phyloP scores from a whole-genome alignment of 2,113 vertebrate genomes.

The Prochilodus magdalenae region DNA sequence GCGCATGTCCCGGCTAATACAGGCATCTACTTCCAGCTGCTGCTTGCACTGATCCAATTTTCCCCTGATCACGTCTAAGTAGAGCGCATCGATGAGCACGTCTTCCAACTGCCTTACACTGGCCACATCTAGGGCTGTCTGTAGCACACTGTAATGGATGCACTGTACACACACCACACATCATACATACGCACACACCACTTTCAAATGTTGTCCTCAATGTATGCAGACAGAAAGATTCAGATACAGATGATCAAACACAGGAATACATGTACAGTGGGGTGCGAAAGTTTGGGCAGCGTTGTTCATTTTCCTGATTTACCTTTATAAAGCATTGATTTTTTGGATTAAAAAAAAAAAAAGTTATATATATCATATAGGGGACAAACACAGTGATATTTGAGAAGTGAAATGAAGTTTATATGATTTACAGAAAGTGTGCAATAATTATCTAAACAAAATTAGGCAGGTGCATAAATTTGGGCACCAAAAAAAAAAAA shows the following conservation, averaged over 20 bases:
- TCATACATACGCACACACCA: background rate
- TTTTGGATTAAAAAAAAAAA: too few species aligned
- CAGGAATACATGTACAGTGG: too few species aligned
- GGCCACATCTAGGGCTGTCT: conserved; percentile 83
- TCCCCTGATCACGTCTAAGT: conserved; percentile 85
- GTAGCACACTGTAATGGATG: conserved; percentile 85
- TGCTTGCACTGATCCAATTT: conserved; percentile 86
- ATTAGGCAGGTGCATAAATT: too few species aligned
- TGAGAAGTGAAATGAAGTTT: too few species aligned
- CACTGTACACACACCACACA: conserved; percentile 70
- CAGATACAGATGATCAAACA: background rate
- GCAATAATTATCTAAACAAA: too few species aligned
- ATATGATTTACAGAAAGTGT: too few species aligned
- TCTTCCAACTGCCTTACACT: conserved; percentile 85
- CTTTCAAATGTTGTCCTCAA: background rate
- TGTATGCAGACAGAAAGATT: background rate
- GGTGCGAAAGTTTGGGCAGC: too few species aligned
- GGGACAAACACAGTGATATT: too few species aligned
- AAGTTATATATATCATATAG: too few species aligned
- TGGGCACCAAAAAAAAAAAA: too few species aligned
- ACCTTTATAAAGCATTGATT: too few species aligned
- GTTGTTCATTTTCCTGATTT: too few species aligned
- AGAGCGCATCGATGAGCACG: conserved; percentile 85
- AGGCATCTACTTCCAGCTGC: conserved; percentile 84
- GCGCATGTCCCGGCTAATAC: conserved; percentile 83